Percentiles rank a stretch among this genome's conserved stretches.
phyloP scores from a whole-genome alignment of 2,113 vertebrate species.

The Haemorhous mexicanus region DNA sequence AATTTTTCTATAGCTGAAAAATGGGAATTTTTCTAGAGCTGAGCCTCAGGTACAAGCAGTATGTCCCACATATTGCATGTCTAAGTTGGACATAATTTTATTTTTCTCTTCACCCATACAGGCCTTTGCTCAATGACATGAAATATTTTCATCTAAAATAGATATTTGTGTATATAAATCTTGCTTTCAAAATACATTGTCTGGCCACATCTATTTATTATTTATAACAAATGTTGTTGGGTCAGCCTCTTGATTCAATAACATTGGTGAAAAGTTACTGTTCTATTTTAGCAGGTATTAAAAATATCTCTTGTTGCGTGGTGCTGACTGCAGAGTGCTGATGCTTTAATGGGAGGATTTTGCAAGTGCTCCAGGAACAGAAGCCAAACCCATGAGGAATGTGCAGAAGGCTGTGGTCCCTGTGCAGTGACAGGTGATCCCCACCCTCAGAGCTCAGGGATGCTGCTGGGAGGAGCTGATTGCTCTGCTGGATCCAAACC shows the following conservation, averaged over 20 bases:
- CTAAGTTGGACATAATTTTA: neutral
- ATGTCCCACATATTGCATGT: neutral
- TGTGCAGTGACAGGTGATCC: neutral
- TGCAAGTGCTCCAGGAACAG: neutral
- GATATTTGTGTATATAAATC: neutral
- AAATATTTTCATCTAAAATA: neutral
- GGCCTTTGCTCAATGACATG: neutral
- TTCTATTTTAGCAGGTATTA: neutral
- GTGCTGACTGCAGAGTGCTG: neutral
- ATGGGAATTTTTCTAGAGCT: neutral
- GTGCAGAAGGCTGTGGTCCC: neutral
- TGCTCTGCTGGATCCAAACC: neutral
- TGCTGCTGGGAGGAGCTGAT: conserved; percentile 9
- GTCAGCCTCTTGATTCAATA: neutral
- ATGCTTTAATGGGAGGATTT: neutral
- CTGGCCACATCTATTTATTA: neutral
- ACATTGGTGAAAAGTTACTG: neutral
- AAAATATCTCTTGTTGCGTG: neutral
- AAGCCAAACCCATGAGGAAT: neutral
- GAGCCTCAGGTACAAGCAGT: neutral
- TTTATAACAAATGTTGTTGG: neutral
- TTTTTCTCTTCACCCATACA: neutral
- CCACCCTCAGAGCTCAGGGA: neutral
- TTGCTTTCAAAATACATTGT: neutral
- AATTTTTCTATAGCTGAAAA: neutral